phyloP scores from a whole-genome alignment of 2,888 invertebrate genomes.

The Microchrysa polita region DNA sequence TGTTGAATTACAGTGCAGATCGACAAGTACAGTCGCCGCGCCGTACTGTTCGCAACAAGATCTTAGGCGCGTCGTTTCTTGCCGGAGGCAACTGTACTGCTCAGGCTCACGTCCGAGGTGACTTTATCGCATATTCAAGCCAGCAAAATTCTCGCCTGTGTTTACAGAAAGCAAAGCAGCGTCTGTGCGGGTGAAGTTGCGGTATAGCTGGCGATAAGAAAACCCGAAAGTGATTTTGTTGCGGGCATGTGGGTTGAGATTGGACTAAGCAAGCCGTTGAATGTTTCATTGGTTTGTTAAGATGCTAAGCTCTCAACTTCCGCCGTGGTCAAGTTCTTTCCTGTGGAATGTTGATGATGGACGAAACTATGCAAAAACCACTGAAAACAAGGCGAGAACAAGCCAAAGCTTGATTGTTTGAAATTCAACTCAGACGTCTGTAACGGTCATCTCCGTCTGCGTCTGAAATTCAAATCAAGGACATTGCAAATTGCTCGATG shows the following conservation, averaged over 20 bases:
- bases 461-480: slow-evolving; percentile 32
- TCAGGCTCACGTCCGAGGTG: slow-evolving; percentile 13
- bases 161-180: not conserved
- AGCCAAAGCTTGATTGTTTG: not conserved
- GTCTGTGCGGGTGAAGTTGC: slow-evolving; percentile 9
- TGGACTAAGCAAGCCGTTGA: too few species aligned
- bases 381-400: too few species aligned
- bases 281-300: too few species aligned
- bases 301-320: too few species aligned
- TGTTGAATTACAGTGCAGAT: too few species aligned
- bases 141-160: not conserved
- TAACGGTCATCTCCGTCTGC: slow-evolving; percentile 18
- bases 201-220: not conserved
- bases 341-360: not conserved
- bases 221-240: not conserved
- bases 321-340: too few species aligned
- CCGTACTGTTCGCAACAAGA: slow-evolving; percentile 5
- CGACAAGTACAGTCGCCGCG: slow-evolving; percentile 3
- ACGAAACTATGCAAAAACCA: too few species aligned
- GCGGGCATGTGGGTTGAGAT: too few species aligned
- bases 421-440: not conserved
- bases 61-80: not conserved
- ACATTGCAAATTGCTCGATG: slow-evolving; percentile 12
- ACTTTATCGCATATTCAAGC: slow-evolving; percentile 36
- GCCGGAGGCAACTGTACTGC: slow-evolving; percentile 41